Evolutionary conservation across 2,888 invertebrate genomes (phyloP).

Genomic region (Oxystoma pomonae): DNA sequence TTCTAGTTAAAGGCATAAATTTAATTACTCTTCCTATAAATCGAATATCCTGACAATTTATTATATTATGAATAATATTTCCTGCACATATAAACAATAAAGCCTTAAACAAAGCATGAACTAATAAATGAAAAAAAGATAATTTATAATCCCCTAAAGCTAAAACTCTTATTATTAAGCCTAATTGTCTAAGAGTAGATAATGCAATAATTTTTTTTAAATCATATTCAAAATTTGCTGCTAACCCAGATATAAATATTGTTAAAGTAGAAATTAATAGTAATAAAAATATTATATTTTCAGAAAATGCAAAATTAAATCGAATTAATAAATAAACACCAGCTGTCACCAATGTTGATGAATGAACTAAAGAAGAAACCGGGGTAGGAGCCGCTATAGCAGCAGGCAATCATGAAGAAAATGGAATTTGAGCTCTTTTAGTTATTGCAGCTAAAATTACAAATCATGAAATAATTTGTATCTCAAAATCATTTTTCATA

Average conservation of each 20-base stretch:
- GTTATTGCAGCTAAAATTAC: slow-evolving; percentile 56
- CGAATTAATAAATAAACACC: slow-evolving; percentile 70
- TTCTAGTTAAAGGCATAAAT: slow-evolving; percentile 51
- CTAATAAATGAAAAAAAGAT: slow-evolving; percentile 68
- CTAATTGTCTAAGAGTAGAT: slow-evolving; percentile 67
- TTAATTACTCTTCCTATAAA: slow-evolving; percentile 53
- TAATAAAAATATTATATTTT: slow-evolving; percentile 50
- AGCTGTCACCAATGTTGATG: slow-evolving; percentile 61
- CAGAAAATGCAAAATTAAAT: slow-evolving; percentile 53
- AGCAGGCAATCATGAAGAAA: slow-evolving; percentile 67
- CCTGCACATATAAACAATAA: slow-evolving; percentile 71
- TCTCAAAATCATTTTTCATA: slow-evolving; percentile 11
- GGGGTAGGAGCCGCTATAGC: slow-evolving; percentile 61
- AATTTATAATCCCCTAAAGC: slow-evolving; percentile 49
- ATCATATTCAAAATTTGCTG: slow-evolving; percentile 63
- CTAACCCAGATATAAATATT: slow-evolving; percentile 58
- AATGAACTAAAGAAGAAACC: slow-evolving; percentile 34
- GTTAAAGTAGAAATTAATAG: slow-evolving; percentile 58
- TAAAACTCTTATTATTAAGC: slow-evolving; percentile 61
- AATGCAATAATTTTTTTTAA: slow-evolving; percentile 76
- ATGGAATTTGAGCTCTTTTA: slow-evolving; percentile 78
- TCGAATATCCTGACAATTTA: slow-evolving; percentile 66
- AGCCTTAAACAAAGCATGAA: slow-evolving; percentile 73
- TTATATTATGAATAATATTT: slow-evolving; percentile 61
- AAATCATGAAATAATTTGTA: slow-evolving; percentile 16